A percentile compares a stretch with the other conserved stretches of the same genome.
phyloP scores from a whole-genome alignment of 2,113 vertebrate species.

The Synodontis membranacea region DNA sequence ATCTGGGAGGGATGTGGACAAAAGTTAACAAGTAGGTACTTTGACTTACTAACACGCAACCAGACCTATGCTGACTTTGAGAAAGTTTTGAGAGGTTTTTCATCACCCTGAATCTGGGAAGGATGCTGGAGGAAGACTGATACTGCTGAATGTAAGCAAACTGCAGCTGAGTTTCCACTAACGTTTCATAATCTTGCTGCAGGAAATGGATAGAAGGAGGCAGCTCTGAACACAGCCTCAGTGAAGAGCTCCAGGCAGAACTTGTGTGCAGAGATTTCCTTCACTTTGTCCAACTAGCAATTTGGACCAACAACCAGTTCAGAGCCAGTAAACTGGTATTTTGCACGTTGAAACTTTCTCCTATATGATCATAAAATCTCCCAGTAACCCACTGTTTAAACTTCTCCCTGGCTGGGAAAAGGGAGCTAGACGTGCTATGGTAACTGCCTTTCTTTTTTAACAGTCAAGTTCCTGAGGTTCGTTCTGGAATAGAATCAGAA shows the following conservation, averaged over 20 bases:
- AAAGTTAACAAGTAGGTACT: too few relatives aligned
- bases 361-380: neutral
- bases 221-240: neutral
- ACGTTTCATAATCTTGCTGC: neutral
- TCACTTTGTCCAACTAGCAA: neutral
- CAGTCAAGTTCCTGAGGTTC: too few relatives aligned
- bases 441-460: too few relatives aligned
- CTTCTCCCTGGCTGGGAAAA: neutral
- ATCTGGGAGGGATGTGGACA: too few relatives aligned
- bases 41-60: neutral
- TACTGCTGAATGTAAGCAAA: too few relatives aligned
- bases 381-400: neutral
- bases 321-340: neutral
- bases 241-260: neutral
- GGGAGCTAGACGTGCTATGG: too few relatives aligned
- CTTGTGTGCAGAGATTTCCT: neutral
- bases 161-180: too few relatives aligned
- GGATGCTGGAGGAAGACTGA: neutral
- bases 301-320: neutral
- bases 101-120: neutral
- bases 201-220: neutral
- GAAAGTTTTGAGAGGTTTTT: neutral
- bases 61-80: neutral
- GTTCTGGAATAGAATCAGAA: too few relatives aligned
- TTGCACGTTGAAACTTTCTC: neutral